phyloP scores from a whole-genome alignment of 2,113 vertebrate genomes.

The Callorhinus ursinus region DNA sequence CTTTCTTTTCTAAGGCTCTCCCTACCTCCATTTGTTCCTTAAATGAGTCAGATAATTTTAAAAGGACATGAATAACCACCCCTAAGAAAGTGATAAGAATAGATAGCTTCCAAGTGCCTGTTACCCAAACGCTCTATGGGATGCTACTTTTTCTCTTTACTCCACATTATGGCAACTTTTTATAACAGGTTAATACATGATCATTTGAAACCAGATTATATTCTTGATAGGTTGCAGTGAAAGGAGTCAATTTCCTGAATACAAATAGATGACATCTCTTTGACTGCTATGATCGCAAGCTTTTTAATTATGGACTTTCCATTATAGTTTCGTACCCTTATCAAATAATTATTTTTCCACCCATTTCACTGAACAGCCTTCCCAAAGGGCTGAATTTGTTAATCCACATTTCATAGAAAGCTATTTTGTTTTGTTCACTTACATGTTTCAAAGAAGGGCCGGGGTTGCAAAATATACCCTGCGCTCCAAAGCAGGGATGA shows the following conservation, averaged over 20 bases:
- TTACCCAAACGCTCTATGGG: neutral
- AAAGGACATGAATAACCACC: neutral
- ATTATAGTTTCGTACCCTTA: conserved; percentile 31
- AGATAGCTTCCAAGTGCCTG: neutral
- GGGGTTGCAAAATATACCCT: neutral
- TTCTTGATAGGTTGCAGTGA: conserved; percentile 19
- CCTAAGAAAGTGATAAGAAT: conserved; percentile 11
- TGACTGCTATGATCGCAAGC: neutral
- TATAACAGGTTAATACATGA: neutral
- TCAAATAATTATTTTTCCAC: conserved; percentile 66
- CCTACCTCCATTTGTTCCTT: neutral
- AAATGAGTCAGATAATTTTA: neutral
- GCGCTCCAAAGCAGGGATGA: neutral
- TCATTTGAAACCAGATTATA: conserved; percentile 29
- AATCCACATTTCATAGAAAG: conserved; percentile 8
- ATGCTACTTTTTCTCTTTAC: conserved; percentile 8
- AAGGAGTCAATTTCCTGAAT: conserved; percentile 48
- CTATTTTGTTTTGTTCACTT: conserved; percentile 36
- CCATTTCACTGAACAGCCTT: conserved; percentile 27
- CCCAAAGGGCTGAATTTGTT: conserved; percentile 18
- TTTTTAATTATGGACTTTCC: conserved; percentile 50
- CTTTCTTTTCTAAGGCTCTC: neutral
- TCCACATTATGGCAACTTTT: neutral
- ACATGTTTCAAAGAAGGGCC: neutral
- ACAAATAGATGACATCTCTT: conserved; percentile 35